These are phyloP conservation scores for Pluvianellus socialis DNA, from an alignment of 2,113 vertebrate species.

Conservation along the genomic window DNA sequence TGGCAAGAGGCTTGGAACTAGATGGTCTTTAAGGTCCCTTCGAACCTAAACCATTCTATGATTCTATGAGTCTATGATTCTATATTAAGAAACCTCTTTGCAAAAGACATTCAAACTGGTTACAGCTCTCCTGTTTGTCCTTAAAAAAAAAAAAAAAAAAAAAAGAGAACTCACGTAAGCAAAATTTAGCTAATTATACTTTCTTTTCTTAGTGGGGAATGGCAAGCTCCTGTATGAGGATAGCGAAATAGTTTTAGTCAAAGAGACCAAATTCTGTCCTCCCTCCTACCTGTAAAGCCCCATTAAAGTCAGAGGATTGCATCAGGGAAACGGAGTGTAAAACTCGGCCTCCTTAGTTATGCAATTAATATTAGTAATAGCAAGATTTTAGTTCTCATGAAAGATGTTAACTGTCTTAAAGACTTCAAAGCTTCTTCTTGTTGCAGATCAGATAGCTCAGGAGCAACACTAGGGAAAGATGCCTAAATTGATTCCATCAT, in stretches of 20 bases:
- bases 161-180: neutral
- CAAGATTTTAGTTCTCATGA: neutral
- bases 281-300: neutral
- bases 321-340: neutral
- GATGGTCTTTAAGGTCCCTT: too few species aligned
- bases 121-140: neutral
- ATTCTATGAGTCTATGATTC: too few species aligned
- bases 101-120: neutral
- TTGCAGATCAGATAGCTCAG: neutral
- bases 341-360: neutral
- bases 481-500: neutral
- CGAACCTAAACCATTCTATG: too few species aligned
- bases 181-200: neutral
- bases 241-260: neutral
- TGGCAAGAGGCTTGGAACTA: too few species aligned
- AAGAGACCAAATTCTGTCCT: neutral
- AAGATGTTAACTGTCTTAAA: neutral
- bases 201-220: neutral
- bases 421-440: neutral
- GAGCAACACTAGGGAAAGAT: neutral
- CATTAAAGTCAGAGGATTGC: neutral
- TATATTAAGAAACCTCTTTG: neutral
- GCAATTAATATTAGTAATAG: neutral
- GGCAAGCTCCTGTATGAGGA: neutral
- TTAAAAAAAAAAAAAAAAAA: neutral